Base-by-base conservation (phyloP, 2,797 vertebrate species). In the Syngnathus rostellatus region DNA sequence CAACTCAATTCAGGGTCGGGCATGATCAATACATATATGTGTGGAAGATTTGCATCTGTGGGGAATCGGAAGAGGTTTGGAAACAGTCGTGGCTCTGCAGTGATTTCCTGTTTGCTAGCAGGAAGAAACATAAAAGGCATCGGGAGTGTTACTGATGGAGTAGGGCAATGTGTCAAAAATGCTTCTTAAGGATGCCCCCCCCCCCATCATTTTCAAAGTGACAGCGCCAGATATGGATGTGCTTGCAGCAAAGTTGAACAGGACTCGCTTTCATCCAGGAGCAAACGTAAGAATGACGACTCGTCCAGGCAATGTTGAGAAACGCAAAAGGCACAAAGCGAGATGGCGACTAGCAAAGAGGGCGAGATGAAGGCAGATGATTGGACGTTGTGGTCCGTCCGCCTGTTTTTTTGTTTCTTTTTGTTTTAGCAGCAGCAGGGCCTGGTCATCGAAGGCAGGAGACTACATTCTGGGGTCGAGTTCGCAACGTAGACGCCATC, bases 381-480 rank as follows among this genome's bases (percentile, higher is more conserved):
- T 64, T 2, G 1, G 55, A 68, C 68, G 57, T 76, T 31, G 31
- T 31, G 31, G 31, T 31, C 31, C 70, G 54, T 72, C 74, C 71
- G 68, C 63, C 57, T 37, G 39, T 53, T 71, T 14, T 68, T 63
- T 19, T 46, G 17, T 16, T 86, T 63, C 11, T 41, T 23, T 23
- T 62, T 41, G 19, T 62, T 62, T 39, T 71, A 19, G 46, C 46
- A 90, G 90, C 90, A 90, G 90, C 86, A 77, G 73, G 68, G 70
- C 74, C 64, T 68, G 73, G 0, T 63, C 77, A 2, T 62, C 72
- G 0, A 31, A 59, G 77, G 81, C 73, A 82, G 81, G 73, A 83
- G 69, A 81, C 78, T 89, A 92, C 90, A 91, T 91, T 91, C 89
- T 83, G 78, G 86, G 81, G 80, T 84, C 83, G 31, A 76, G 81